Conservation (phyloP, 2,888 invertebrate genomes). For the Amiota mariae region DNA sequence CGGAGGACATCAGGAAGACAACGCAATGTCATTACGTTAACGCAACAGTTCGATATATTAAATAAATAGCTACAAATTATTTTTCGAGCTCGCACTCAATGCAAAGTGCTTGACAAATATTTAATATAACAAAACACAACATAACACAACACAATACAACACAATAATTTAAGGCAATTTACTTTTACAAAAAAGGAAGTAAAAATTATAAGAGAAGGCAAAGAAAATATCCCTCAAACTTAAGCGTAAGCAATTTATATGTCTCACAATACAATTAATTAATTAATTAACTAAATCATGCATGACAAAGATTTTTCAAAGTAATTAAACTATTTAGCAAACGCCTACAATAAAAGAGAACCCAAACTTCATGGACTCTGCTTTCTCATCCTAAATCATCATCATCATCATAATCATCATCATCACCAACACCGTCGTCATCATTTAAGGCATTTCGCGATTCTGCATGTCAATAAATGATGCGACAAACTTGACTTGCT, state of each 20-base stretch:
- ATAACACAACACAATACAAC: neutral
- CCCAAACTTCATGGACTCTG: neutral
- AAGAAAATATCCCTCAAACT: neutral
- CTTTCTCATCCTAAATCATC: no score
- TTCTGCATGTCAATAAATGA: constrained; percentile 13
- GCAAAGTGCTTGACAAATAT: neutral
- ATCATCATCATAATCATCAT: no score
- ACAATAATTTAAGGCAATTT: constrained; percentile 3
- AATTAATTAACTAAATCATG: constrained; percentile 17
- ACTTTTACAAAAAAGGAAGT: no score
- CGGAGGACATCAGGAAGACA: no score
- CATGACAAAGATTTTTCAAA: constrained; percentile 10
- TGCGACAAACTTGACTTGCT: neutral
- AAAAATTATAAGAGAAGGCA: no score
- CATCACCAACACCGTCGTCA: neutral
- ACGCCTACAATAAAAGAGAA: neutral
- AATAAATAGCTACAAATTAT: no score
- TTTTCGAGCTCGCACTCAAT: no score
- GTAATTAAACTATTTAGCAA: constrained; percentile 13
- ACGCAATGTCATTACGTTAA: no score
- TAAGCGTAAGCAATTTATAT: neutral
- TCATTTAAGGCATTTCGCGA: neutral
- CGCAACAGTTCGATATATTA: no score
- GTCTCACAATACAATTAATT: neutral
- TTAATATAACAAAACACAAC: neutral